Percentiles rank a stretch among this genome's conserved stretches.
Conservation (phyloP, 2,888 invertebrate species). For the Luperina testacea region DNA sequence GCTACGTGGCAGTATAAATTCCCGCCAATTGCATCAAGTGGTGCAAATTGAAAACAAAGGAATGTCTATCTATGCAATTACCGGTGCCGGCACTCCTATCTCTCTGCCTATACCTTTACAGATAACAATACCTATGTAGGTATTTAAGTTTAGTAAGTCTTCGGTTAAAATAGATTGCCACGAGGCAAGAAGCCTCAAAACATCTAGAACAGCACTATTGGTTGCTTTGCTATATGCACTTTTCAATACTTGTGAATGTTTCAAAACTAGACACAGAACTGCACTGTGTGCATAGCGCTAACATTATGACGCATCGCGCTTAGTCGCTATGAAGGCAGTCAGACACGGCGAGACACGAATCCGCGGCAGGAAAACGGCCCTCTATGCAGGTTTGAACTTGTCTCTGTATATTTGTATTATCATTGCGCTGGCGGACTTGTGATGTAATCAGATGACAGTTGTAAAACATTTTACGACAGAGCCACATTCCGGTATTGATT, state of each 20-base stretch:
- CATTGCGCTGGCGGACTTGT: conserved; percentile 50
- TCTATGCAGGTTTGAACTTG: conserved; percentile 70
- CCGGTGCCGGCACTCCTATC: neutral
- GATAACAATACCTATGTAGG: neutral
- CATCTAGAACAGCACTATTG: conserved; percentile 58
- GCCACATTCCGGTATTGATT: conserved; percentile 42
- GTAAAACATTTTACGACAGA: conserved; percentile 28
- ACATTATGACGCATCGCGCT: conserved; percentile 41
- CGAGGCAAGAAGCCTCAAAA: conserved; percentile 35
- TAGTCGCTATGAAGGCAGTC: conserved; percentile 32
- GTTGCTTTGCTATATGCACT: conserved; percentile 49
- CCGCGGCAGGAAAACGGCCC: conserved; percentile 57
- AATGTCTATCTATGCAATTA: conserved; percentile 35
- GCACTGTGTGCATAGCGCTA: conserved; percentile 46
- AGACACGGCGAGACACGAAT: conserved; percentile 37
- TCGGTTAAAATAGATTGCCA: conserved; percentile 30
- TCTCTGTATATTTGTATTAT: conserved; percentile 52
- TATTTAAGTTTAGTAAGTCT: conserved; percentile 1
- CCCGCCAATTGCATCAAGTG: conserved; percentile 50
- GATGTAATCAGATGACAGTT: conserved; percentile 56
- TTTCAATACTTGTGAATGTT: conserved; percentile 30
- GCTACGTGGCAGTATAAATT: conserved; percentile 5
- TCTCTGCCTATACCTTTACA: conserved; percentile 8
- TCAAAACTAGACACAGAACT: conserved; percentile 49
- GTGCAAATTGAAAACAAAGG: conserved; percentile 50